Percentiles rank a stretch among this genome's conserved stretches.
These are phyloP conservation scores for Automeris io DNA, from an alignment of 2,888 invertebrate species.

Conservation along the genomic window DNA sequence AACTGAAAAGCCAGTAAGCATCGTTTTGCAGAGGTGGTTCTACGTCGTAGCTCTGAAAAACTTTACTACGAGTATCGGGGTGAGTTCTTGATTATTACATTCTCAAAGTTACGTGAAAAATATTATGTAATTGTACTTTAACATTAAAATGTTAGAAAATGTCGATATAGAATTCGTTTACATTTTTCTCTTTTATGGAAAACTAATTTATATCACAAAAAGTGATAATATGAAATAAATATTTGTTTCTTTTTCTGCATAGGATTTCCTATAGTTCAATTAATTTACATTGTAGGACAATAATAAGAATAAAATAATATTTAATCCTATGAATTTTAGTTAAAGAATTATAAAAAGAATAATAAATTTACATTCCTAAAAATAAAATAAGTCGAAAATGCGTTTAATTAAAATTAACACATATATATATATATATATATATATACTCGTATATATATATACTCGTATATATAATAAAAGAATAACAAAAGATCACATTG, in stretches of 20 bases:
- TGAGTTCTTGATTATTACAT: no score
- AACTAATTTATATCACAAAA: no score
- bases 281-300: background rate
- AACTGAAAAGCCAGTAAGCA: conserved; percentile 33
- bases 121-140: no score
- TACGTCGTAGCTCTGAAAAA: conserved; percentile 37
- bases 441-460: no score
- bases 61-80: conserved; percentile 59
- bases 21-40: conserved; percentile 22
- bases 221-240: no score
- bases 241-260: no score
- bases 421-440: background rate
- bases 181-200: no score
- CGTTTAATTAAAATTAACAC: background rate
- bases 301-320: background rate
- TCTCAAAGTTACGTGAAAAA: no score
- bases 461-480: no score
- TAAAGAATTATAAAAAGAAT: background rate
- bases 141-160: no score
- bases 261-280: background rate
- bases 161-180: no score
- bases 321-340: background rate
- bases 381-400: background rate
- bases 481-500: no score
- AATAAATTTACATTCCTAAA: background rate